phyloP scores from a whole-genome alignment of 2,113 vertebrate genomes.

The Siphamia tubifer region DNA sequence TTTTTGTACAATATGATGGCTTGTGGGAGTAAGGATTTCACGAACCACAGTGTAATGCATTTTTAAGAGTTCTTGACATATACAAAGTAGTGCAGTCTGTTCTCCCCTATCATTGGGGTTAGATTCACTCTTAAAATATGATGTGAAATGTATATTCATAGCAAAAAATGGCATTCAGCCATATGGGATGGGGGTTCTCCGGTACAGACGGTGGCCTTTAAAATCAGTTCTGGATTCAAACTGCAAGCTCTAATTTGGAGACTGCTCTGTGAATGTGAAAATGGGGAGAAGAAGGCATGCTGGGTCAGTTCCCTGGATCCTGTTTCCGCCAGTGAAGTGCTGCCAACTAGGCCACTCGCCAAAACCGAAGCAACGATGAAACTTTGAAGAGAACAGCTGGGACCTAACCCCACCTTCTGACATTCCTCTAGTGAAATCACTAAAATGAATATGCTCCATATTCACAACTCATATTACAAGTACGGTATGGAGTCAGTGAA shows the following conservation, averaged over 20 bases:
- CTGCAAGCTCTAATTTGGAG: conserved; percentile 10
- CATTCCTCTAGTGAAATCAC: conserved; percentile 1
- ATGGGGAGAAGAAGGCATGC: conserved; percentile 5
- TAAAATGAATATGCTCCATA: conserved; percentile 1
- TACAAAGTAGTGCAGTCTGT: no score
- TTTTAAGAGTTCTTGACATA: no score
- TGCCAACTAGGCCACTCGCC: conserved; percentile 46
- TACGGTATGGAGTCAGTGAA: not conserved
- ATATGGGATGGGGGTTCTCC: not conserved
- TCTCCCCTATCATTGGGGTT: no score
- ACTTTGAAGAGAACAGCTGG: conserved; percentile 31
- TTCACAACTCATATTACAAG: not conserved
- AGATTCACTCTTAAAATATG: not conserved
- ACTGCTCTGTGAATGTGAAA: conserved; percentile 16
- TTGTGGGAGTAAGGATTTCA: no score
- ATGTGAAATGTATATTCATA: not conserved
- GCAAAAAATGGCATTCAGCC: not conserved
- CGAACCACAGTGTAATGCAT: no score
- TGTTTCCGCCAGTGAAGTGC: conserved; percentile 29
- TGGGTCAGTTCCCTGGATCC: conserved; percentile 48
- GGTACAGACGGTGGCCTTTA: not conserved
- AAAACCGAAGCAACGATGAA: conserved; percentile 1
- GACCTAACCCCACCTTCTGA: conserved; percentile 12
- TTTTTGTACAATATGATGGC: no score
- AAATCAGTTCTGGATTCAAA: conserved; percentile 21